These are phyloP conservation scores for Scaptomyza tumidula DNA, from an alignment of 2,888 invertebrate genomes.

Conservation along the genomic window DNA sequence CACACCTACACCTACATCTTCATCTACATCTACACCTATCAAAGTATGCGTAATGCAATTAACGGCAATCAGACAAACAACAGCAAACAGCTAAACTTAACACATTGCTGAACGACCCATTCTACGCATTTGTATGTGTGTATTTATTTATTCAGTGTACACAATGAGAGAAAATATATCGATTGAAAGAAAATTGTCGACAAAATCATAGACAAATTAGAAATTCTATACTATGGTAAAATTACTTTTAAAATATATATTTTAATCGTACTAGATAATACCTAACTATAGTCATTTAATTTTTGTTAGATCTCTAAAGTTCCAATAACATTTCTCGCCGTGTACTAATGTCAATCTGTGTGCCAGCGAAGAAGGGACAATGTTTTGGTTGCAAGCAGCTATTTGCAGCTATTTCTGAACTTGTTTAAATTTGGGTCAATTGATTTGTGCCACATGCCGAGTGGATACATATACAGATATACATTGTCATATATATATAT, in stretches of 20 bases:
- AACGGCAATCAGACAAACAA: conserved; percentile 51
- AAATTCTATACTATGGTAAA: too few species aligned
- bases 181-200: too few species aligned
- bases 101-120: neutral
- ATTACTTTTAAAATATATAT: too few species aligned
- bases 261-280: too few species aligned
- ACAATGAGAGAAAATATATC: neutral
- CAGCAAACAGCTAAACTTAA: conserved; percentile 9
- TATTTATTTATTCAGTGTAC: neutral
- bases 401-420: conserved; percentile 71
- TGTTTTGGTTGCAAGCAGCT: conserved; percentile 58
- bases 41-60: conserved; percentile 65
- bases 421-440: conserved; percentile 79
- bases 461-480: conserved; percentile 5
- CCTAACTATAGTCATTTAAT: too few species aligned
- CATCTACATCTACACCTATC: conserved; percentile 15
- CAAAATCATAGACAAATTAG: too few species aligned
- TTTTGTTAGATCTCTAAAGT: too few species aligned
- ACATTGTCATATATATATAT: neutral
- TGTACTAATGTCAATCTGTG: conserved; percentile 4
- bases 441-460: conserved; percentile 70
- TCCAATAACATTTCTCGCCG: neutral
- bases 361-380: conserved; percentile 2
- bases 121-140: neutral
- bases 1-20: neutral